A percentile compares a stretch with the other conserved stretches of the same genome.
phyloP scores from a whole-genome alignment of 2,888 invertebrate genomes.

The Camptogramma bilineatum region DNA sequence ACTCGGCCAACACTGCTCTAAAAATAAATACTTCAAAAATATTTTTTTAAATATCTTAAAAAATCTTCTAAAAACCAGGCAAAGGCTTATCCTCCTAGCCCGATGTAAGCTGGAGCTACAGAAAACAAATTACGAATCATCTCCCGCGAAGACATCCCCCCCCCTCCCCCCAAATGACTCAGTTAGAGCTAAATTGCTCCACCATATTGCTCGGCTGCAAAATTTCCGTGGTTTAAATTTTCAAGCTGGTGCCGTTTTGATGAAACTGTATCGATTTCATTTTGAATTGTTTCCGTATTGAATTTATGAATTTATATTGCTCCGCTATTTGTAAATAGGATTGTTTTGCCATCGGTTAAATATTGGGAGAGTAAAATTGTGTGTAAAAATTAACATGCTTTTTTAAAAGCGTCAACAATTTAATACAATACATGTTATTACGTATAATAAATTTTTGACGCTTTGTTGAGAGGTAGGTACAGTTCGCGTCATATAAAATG shows the following conservation, averaged over 20 bases:
- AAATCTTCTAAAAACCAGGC: slow-evolving; percentile 1
- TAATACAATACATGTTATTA: no score
- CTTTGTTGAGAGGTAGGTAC: no score
- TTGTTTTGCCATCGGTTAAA: no score
- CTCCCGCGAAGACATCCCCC: slow-evolving; percentile 72
- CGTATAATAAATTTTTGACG: no score
- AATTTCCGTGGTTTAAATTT: slow-evolving; percentile 81
- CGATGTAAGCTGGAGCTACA: slow-evolving; percentile 65
- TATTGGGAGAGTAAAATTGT: no score
- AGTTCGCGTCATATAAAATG: no score
- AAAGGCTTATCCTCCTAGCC: slow-evolving; percentile 33
- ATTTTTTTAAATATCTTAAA: no score
- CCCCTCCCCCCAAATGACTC: slow-evolving; percentile 77
- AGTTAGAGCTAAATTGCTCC: slow-evolving; percentile 81
- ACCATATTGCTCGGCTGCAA: slow-evolving; percentile 72
- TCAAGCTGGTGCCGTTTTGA: slow-evolving; percentile 65
- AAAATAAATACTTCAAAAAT: no score
- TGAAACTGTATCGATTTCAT: slow-evolving; percentile 71
- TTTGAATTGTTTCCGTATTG: slow-evolving; percentile 39
- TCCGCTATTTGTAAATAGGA: no score
- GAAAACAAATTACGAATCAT: slow-evolving; percentile 86
- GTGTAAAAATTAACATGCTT: no score
- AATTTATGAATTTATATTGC: slow-evolving; percentile 1
- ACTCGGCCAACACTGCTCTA: no score
- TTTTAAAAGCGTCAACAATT: no score